Conservation (phyloP, 2,888 invertebrate genomes). For the Escarpia spicata region DNA sequence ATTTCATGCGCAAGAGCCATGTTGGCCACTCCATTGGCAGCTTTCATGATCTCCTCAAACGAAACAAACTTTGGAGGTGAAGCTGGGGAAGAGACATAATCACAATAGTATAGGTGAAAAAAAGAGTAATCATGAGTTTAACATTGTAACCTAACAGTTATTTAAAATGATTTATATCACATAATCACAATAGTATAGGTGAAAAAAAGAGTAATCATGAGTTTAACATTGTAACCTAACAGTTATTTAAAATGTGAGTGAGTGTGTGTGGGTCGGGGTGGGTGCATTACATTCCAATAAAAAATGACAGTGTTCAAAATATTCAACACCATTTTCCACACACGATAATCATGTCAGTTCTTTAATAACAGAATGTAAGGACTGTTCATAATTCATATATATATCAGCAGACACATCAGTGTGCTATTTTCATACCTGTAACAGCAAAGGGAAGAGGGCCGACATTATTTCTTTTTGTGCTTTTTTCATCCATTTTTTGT, state of each 20-base stretch:
- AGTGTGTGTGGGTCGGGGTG: background rate
- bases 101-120: background rate
- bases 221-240: background rate
- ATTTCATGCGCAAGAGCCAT: constrained; percentile 98
- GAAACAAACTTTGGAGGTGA: constrained; percentile 88
- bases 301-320: too few relatives aligned
- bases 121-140: background rate
- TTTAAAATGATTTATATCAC: background rate
- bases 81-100: constrained; percentile 45
- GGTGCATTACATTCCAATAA: background rate
- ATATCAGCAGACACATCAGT: background rate
- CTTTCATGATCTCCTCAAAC: constrained; percentile 86
- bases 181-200: background rate
- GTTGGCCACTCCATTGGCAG: constrained; percentile 87
- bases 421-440: background rate
- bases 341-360: too few relatives aligned
- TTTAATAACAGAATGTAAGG: too few relatives aligned
- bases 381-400: too few relatives aligned
- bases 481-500: background rate
- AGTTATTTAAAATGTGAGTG: constrained; percentile 18
- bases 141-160: background rate
- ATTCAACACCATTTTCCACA: too few relatives aligned
- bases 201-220: constrained; percentile 18
- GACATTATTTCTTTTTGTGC: background rate
- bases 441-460: background rate